Base-by-base conservation (phyloP, 2,888 invertebrate species). In the Ochropacha duplaris region DNA sequence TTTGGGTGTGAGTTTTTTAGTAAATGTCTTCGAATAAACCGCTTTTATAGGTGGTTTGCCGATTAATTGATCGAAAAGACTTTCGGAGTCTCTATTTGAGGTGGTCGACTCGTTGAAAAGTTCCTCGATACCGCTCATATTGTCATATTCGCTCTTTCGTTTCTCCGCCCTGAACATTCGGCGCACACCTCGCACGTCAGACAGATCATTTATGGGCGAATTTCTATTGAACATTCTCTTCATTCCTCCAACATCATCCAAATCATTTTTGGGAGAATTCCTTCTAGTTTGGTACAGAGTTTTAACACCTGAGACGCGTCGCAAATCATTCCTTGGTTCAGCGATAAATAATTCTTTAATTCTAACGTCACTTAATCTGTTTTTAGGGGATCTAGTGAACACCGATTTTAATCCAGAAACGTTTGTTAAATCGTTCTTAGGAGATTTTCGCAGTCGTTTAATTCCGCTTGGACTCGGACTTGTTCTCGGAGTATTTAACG, bases 71-170 rank as follows among this genome's bases (percentile, higher is more conserved):
- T 88, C 89, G 68, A 89, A 88, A 12, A 84, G 59, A 1, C 50
- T 70, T 11, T 88, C 86, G 0, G 79, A 62, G 16, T 71, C 69
- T 8, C 50, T 58, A 1, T 56, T 56, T 0, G 80, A 77, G 1
- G 14, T n/a, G 44, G 54, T 61, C 2, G 84, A 76, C 39, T 78
- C 78, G 39, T 84, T 69, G 57, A 87, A 86, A 1, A 92, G 58
- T 57, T 85, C 83, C 39, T 86, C 87, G 0, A 92, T 74, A 0
- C 91, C 92, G 59, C 90, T 90, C 14, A 91, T 65, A 59, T 90
- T 80, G 39, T 70, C 31, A 19, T 63, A 63, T 16, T 74, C 72
- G 28, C 73, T 70, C 4, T 61, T 59, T 1, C 55, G 61, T 22
- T 66, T 76, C 16, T 70, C 65, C 19, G 66, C 66, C 2, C 67